A percentile compares a stretch with the other conserved stretches of the same genome.
Conservation (phyloP, 2,797 vertebrate genomes). For the Enteromius treurensis region DNA sequence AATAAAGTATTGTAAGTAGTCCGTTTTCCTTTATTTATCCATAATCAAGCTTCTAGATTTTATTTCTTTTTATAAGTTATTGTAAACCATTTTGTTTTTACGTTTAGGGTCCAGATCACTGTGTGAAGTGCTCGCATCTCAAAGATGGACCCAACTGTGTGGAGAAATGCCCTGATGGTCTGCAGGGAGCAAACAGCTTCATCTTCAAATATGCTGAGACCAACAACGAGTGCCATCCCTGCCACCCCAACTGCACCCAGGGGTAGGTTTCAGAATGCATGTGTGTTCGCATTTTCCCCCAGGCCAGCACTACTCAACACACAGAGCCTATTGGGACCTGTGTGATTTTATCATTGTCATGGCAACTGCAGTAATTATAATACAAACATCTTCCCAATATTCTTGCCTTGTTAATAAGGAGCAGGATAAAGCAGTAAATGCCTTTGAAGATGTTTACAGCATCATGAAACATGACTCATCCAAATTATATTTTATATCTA, state of each 20-base stretch:
- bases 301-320: not conserved
- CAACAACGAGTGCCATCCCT: constrained; percentile 92
- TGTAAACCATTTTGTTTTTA: constrained; percentile 10
- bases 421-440: not conserved
- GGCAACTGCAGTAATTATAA: constrained; percentile 7
- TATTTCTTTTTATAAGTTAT: no score
- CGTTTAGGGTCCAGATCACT: constrained; percentile 90
- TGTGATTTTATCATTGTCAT: not conserved
- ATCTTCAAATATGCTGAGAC: constrained; percentile 97
- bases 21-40: not conserved
- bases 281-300: constrained; percentile 23
- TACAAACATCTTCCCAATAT: not conserved
- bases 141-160: constrained; percentile 98
- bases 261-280: constrained; percentile 79
- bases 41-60: not conserved
- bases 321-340: not conserved
- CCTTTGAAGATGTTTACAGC: not conserved
- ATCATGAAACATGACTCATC: not conserved
- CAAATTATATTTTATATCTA: not conserved
- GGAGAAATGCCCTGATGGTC: constrained; percentile 93
- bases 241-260: constrained; percentile 95
- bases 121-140: constrained; percentile 91
- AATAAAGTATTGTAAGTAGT: not conserved
- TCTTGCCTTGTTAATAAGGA: not conserved
- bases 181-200: constrained; percentile 93